phyloP scores from a whole-genome alignment of 2,113 vertebrate genomes.

The Phaethornis superciliosus region DNA sequence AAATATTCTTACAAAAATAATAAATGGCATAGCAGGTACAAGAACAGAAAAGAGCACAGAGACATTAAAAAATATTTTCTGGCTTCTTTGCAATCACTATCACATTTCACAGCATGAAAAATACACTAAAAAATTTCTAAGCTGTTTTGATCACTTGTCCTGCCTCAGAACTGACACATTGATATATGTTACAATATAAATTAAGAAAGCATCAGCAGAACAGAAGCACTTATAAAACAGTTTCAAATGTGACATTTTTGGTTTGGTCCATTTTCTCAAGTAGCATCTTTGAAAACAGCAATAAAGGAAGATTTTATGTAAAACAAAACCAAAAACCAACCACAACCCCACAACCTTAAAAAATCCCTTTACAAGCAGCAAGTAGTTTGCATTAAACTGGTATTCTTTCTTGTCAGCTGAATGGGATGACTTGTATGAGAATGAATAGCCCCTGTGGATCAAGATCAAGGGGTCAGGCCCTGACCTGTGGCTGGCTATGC shows the following conservation, averaged over 20 bases:
- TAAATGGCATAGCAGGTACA: neutral
- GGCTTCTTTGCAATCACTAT: neutral
- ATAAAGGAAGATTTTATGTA: neutral
- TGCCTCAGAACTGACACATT: neutral
- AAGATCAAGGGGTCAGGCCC: neutral
- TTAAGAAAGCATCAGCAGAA: neutral
- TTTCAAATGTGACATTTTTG: neutral
- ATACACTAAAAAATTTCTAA: neutral
- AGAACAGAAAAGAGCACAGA: neutral
- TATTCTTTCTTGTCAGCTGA: neutral
- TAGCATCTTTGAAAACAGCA: neutral
- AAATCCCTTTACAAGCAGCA: neutral
- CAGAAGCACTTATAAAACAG: neutral
- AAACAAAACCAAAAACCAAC: too few relatives aligned
- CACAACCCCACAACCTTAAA: too few relatives aligned
- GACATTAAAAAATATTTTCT: neutral
- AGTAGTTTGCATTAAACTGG: neutral
- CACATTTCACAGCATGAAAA: neutral
- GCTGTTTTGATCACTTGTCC: neutral
- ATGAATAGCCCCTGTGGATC: neutral
- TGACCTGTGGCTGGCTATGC: neutral
- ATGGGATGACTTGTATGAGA: neutral
- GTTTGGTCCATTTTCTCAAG: neutral
- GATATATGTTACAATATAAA: neutral
- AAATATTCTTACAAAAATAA: neutral